Percentiles rank a stretch among this genome's conserved stretches.
These are phyloP conservation scores for Harpalus rufipes DNA, from an alignment of 2,888 invertebrate species.

Conservation along the genomic window DNA sequence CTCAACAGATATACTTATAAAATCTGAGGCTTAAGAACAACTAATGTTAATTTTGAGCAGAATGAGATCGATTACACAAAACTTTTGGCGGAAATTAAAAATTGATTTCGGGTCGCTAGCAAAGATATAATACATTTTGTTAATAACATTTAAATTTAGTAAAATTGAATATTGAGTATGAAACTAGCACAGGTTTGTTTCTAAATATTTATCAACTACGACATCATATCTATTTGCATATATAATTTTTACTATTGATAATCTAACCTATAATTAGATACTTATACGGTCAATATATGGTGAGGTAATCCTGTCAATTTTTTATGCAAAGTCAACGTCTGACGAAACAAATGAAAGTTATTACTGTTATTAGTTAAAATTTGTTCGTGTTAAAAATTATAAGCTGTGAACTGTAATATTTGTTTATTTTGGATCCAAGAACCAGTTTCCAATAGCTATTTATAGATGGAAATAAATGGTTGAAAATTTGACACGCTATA, in stretches of 20 bases:
- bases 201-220: not conserved
- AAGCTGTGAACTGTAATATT: conserved; percentile 14
- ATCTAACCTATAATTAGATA: not conserved
- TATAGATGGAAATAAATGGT: conserved; percentile 56
- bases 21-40: too few species aligned
- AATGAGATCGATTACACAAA: too few species aligned
- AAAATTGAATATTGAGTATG: not conserved
- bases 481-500: conserved; percentile 54
- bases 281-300: conserved; percentile 24
- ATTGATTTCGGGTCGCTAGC: too few species aligned
- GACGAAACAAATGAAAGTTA: conserved; percentile 52
- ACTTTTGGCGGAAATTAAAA: too few species aligned
- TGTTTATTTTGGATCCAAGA: conserved; percentile 52
- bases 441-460: conserved; percentile 60
- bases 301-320: conserved; percentile 31
- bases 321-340: conserved; percentile 30
- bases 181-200: conserved; percentile 2
- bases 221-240: conserved; percentile 23
- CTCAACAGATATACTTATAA: too few species aligned
- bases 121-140: too few species aligned
- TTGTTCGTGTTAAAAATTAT: conserved; percentile 15
- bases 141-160: not conserved
- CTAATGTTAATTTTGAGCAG: too few species aligned
- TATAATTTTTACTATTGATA: conserved; percentile 7
- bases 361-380: conserved; percentile 55